phyloP scores from a whole-genome alignment of 35 echinoderm and acorn worm species.

The Heliocidaris tuberculata region DNA sequence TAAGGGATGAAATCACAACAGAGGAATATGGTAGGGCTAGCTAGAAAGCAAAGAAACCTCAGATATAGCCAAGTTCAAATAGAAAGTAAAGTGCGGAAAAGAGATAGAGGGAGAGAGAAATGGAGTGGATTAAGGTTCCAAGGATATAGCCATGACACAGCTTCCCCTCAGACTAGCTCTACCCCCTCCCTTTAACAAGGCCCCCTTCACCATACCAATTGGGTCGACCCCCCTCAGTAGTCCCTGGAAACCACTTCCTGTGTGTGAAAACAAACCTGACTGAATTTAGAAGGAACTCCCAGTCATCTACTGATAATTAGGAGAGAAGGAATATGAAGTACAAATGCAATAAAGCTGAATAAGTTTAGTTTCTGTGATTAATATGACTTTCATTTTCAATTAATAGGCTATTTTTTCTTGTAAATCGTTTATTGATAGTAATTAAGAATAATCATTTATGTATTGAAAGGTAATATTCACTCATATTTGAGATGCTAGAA shows the following conservation, averaged over 20 bases:
- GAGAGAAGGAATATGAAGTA: background rate
- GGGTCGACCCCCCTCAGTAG: background rate
- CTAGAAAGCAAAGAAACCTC: background rate
- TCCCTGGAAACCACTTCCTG: background rate
- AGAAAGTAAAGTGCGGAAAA: background rate
- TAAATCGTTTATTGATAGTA: background rate
- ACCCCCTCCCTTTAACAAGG: background rate
- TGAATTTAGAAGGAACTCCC: background rate
- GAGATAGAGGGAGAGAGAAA: background rate
- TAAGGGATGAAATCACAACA: background rate
- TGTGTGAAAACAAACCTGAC: slow-evolving; percentile 33
- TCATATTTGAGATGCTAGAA: background rate
- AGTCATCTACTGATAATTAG: background rate
- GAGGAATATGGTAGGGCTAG: background rate
- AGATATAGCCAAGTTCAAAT: background rate
- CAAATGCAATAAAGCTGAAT: background rate
- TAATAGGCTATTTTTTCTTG: background rate
- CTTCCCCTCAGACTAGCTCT: slow-evolving; percentile 29
- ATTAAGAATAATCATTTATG: background rate
- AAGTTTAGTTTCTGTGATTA: background rate
- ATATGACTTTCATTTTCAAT: slow-evolving; percentile 11
- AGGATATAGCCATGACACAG: slow-evolving; percentile 21
- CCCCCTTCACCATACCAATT: background rate
- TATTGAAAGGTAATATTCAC: background rate
- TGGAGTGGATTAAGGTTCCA: background rate